Evolutionary conservation across 1,140 invertebrate genomes (phyloP), one percentile per base, ranked within the genome.

Genomic region (Papilio machaon): DNA sequence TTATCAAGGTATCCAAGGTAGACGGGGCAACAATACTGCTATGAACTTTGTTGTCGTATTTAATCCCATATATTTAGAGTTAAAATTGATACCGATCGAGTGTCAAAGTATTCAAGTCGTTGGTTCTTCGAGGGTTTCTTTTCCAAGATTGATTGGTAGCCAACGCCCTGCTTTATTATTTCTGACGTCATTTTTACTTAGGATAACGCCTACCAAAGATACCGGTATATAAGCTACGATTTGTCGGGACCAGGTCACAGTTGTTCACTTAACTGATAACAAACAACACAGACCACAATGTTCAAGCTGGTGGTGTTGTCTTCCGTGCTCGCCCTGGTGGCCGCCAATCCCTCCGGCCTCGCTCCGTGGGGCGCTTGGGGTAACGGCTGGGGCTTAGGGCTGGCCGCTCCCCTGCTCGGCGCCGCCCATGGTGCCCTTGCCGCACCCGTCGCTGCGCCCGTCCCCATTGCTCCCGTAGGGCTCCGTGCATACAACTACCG

Each of bases 241-340:
- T 80, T 81, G 81, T 81, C 43, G 82, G 83, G 86, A 84, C 82
- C 82, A 83, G 80, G 79, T 79, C 85, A 86, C 91, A 94, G 92
- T 93, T 83, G 83, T 82, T 86, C 83, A 84, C 81, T 83, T 82
- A 83, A 82, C 84, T 85, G 83, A 89, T 86, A 89, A 88, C 90
- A 92, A 89, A 88, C 90, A 92, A 90, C 89, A 91, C 91, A 94
- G 89, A 95, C 91, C 89, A 95, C 92, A 89, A 95, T 95, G 95
- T 95, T 93, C 91, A 95, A 95, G 91, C 91, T 95, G 95, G 95
- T 96, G 94, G 95, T 96, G 94, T 95, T 96, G 95, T 95, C 91
- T 85, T 93, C 91, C 82, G 86, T 95, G 80, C 82, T 95, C 81
- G 95, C 95, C 74, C 79, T 94, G 58, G 95, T 91, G 80, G 85